Evolutionary conservation across 2,797 vertebrate species (phyloP).

Genomic region (Eulemur rubriventer): DNA sequence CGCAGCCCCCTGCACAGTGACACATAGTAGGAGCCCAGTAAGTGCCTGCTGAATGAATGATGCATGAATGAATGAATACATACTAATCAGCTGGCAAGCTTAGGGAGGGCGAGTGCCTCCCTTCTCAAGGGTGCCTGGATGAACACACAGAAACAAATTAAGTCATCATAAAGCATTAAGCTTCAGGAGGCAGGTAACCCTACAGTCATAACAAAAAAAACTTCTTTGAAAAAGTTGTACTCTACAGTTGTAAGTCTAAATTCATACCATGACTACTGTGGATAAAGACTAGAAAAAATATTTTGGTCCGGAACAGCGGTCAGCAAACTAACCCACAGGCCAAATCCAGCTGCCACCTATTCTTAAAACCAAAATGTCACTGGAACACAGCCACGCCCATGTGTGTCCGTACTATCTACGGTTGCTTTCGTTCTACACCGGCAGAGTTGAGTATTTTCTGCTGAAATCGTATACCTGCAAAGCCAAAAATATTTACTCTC

Average conservation of each 20-base stretch:
- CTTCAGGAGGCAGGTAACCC: background rate
- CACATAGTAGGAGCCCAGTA: background rate
- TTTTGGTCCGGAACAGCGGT: background rate
- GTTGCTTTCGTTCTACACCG: accelerated
- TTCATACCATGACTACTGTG: background rate
- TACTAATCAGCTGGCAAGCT: too few relatives aligned
- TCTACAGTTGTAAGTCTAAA: background rate
- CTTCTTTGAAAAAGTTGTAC: background rate
- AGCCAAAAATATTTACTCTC: background rate
- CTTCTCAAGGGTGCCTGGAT: background rate
- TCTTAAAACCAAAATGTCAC: background rate
- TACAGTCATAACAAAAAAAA: background rate
- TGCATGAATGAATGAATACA: too few relatives aligned
- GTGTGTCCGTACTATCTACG: accelerated
- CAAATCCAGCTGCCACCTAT: background rate
- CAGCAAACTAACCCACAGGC: background rate
- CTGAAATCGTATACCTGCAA: background rate
- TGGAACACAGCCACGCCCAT: background rate
- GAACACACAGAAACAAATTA: background rate
- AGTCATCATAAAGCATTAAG: background rate
- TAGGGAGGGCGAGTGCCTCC: background rate
- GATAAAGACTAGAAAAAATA: background rate
- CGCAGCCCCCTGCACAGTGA: background rate
- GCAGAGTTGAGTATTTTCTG: background rate
- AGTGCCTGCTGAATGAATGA: background rate